These are phyloP conservation scores for Perca flavescens DNA, from an alignment of 2,113 vertebrate genomes.

Conservation along the genomic window DNA sequence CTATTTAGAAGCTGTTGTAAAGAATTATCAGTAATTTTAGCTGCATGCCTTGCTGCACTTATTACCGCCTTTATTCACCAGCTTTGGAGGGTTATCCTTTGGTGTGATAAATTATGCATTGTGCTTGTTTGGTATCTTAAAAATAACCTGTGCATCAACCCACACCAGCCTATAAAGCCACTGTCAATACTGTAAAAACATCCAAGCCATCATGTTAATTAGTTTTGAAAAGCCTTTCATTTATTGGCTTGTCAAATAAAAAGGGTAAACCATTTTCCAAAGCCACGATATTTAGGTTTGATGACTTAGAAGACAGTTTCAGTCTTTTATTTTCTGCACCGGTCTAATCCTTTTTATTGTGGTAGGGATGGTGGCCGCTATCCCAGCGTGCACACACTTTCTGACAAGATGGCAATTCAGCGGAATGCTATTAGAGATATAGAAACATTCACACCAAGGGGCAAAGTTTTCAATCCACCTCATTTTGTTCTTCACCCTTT, in stretches of 20 bases:
- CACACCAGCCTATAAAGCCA: conserved; percentile 63
- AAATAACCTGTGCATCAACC: conserved; percentile 75
- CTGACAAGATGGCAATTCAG: conserved; percentile 48
- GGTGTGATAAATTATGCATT: conserved; percentile 75
- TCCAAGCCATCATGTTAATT: conserved; percentile 66
- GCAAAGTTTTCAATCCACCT: neutral
- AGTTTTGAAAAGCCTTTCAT: conserved; percentile 68
- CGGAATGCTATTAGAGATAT: conserved; percentile 30
- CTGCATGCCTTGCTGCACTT: conserved; percentile 59
- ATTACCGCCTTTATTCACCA: conserved; percentile 71
- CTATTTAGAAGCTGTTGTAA: conserved; percentile 70
- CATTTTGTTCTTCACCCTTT: neutral
- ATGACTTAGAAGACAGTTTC: conserved; percentile 49
- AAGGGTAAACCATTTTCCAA: conserved; percentile 40
- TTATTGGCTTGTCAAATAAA: conserved; percentile 59
- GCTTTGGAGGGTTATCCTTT: conserved; percentile 60
- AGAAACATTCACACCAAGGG: neutral
- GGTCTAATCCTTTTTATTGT: conserved; percentile 57
- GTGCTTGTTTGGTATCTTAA: conserved; percentile 69
- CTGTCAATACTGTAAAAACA: conserved; percentile 61
- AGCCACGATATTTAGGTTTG: conserved; percentile 60
- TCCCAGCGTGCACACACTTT: conserved; percentile 47
- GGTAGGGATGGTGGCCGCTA: conserved; percentile 26
- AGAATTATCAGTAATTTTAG: conserved; percentile 71
- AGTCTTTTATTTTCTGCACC: conserved; percentile 48